A percentile compares a stretch with the other conserved stretches of the same genome.
These are phyloP conservation scores for Meteorus cinctellus DNA, from an alignment of 2,888 invertebrate genomes.

Conservation along the genomic window DNA sequence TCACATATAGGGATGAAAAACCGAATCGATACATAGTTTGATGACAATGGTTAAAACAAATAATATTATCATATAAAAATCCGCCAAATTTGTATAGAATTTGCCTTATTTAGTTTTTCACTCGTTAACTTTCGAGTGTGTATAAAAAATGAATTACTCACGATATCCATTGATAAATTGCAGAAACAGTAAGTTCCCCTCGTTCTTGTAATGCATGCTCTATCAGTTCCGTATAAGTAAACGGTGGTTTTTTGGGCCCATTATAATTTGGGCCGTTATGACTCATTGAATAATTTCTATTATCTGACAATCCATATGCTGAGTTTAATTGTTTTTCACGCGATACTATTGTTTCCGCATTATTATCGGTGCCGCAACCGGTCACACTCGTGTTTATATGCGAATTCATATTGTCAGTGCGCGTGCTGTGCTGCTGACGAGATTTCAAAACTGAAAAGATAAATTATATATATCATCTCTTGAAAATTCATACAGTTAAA, in stretches of 20 bases:
- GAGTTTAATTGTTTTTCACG: slow-evolving; percentile 45
- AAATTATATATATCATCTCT: slow-evolving; percentile 19
- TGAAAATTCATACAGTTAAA: not conserved
- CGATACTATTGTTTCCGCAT: slow-evolving; percentile 33
- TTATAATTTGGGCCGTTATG: slow-evolving; percentile 60
- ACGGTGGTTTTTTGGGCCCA: slow-evolving; percentile 87
- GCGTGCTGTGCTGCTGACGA: slow-evolving; percentile 31
- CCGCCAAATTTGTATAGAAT: not conserved
- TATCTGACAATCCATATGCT: slow-evolving; percentile 52
- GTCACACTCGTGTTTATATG: slow-evolving; percentile 13
- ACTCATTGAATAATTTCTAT: slow-evolving; percentile 55
- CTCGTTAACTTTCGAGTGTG: not conserved
- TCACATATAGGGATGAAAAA: not conserved
- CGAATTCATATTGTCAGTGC: slow-evolving; percentile 18
- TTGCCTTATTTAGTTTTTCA: not conserved
- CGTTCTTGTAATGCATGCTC: slow-evolving; percentile 90
- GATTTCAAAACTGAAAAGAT: slow-evolving; percentile 48
- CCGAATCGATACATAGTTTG: slow-evolving; percentile 15
- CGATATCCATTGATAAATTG: slow-evolving; percentile 96
- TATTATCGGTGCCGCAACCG: slow-evolving; percentile 11
- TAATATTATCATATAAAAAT: not conserved
- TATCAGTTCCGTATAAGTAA: slow-evolving; percentile 92
- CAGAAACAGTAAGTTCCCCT: slow-evolving; percentile 91
- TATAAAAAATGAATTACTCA: slow-evolving; percentile 76
- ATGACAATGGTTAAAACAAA: not conserved